Evolutionary conservation across 2,113 vertebrate species (phyloP), one percentile per base, ranked within the genome.

Genomic region (Cyprinodon tularosa): DNA sequence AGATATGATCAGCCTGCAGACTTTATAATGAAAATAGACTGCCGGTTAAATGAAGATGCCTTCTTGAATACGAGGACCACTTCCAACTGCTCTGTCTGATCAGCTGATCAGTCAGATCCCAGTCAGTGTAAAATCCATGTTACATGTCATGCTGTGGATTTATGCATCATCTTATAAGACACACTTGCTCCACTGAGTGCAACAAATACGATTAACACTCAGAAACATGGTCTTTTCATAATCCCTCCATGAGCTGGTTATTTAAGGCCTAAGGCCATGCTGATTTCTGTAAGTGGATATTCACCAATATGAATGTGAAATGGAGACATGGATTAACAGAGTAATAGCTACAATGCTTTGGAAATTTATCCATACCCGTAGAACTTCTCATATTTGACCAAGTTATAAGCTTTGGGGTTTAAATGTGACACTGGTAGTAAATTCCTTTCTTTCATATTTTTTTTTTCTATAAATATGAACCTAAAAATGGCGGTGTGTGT

Each of bases 191-290:
- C 86, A 85, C 62, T 72, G 62, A 47, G 63, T 29, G 72, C 71
- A 90, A 83, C 80, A 83, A 84, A 83, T 73, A 86, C 63, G 85
- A 91, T 89, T 81, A 88, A 47, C 62, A 1, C 38, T 20, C 45
- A 77, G 59, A 80, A 76, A 80, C 73, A 71, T 66, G 63, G 68
- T 60, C 47, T 12, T 39, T 62, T 80, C 63, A 37, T 81, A 84
- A 89, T 85, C 85, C 85, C 66, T 12, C 29, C 65, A 40, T 72
- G 86, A 85, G 84, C 83, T 66, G 69, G 74, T 66, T 77, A 68
- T 68, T 60, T 53, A 71, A 72, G 65, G 36, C 82, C 53, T 37
- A 10, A 61, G 76, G 80, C 48, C 74, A 67, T 39, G 65, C 73
- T 62, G 63, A 83, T 74, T 22, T 71, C 7, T 22, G 63, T 38